phyloP scores from a whole-genome alignment of 2,797 vertebrate species.

The Tadarida brasiliensis region DNA sequence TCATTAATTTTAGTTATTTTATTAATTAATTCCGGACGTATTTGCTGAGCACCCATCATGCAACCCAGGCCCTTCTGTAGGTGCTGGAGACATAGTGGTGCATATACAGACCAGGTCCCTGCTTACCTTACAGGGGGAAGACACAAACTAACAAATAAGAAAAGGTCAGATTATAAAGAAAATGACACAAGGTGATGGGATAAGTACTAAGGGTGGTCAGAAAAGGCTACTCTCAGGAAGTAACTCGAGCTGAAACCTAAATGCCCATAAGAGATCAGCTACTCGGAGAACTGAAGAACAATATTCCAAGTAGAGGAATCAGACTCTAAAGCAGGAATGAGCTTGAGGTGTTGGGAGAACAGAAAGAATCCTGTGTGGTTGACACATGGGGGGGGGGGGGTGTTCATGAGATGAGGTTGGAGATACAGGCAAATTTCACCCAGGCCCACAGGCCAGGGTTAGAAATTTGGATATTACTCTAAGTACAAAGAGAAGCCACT shows the following conservation, averaged over 20 bases:
- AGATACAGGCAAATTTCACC: not conserved
- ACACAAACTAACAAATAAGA: not conserved
- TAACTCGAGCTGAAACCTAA: not conserved
- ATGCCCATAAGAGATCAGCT: not conserved
- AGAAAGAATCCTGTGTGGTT: not conserved
- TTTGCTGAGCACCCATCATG: not conserved
- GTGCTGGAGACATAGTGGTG: not conserved
- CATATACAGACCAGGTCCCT: not conserved
- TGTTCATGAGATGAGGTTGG: not conserved
- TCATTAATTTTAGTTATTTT: not conserved
- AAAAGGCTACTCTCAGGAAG: not conserved
- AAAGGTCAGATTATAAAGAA: not conserved
- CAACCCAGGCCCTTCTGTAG: too few relatives aligned
- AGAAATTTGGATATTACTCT: not conserved
- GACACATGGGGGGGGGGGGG: not conserved
- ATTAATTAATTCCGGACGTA: not conserved
- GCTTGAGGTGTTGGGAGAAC: not conserved
- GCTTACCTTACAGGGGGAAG: not conserved
- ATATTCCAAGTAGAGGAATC: not conserved
- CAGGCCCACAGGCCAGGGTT: not conserved
- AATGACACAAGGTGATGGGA: not conserved
- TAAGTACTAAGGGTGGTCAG: not conserved
- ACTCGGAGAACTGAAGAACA: not conserved
- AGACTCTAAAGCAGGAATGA: not conserved
- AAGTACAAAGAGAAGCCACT: not conserved